A percentile compares a stretch with the other conserved stretches of the same genome.
These are phyloP conservation scores for Perizoma affinitatum DNA, from an alignment of 2,888 invertebrate species.

Conservation along the genomic window DNA sequence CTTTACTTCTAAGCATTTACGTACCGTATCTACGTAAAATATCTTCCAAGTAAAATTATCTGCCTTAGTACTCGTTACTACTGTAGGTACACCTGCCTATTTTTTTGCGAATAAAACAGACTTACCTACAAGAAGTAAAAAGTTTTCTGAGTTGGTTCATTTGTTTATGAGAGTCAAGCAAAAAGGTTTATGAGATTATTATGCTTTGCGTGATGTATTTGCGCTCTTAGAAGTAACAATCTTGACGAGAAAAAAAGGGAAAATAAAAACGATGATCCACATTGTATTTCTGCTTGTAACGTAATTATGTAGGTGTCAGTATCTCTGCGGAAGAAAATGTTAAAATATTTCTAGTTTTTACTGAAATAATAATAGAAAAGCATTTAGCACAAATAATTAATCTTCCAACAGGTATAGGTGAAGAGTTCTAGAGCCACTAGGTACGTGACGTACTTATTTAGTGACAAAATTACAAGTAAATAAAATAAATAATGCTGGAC, in stretches of 20 bases:
- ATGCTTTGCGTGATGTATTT: conserved; percentile 9
- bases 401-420: no score
- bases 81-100: conserved; percentile 1
- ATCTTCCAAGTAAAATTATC: no score
- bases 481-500: no score
- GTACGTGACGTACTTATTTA: no score
- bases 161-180: conserved; percentile 2
- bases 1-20: no score
- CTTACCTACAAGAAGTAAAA: conserved; percentile 5
- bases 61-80: neutral
- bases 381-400: no score
- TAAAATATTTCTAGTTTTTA: neutral
- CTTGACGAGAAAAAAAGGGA: conserved; percentile 14
- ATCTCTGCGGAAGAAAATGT: neutral
- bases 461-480: no score
- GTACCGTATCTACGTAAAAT: no score
- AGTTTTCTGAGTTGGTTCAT: neutral
- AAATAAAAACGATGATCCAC: conserved; percentile 2
- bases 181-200: conserved; percentile 13
- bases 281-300: conserved; percentile 3
- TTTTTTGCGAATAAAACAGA: conserved; percentile 6
- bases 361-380: no score
- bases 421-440: no score
- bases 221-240: conserved; percentile 3
- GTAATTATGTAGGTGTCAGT: conserved; percentile 10